Base-by-base conservation (phyloP, 1,140 invertebrate species). In the Anoplophora glabripennis region DNA sequence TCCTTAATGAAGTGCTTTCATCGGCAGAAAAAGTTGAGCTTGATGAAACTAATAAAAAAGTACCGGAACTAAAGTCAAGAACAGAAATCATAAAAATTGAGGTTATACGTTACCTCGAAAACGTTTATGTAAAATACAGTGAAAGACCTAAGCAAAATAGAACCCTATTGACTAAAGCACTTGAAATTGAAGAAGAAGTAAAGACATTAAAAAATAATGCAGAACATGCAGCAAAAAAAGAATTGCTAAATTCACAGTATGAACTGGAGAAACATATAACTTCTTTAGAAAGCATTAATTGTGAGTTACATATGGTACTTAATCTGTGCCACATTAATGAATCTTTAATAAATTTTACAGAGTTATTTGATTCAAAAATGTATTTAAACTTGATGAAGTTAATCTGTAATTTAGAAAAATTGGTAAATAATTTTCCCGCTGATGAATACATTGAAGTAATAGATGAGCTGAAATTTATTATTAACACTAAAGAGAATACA, bases 61-160 rank as follows among this genome's bases (percentile, higher is more conserved):
- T 84, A 57, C 64, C 72, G 4, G 64, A 81, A 28, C 75, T 86
- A 35, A 71, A 77, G 57, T 78, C 79, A 60, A 77, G 82, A 78
- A 81, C 84, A 69, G 74, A 77, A 33, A 77, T 75, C 59, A 61
- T 81, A 9, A 84, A 85, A 73, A 66, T 69, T 59, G 79, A 84
- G 47, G 76, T 84, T 11, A 78, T 75, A 65, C 68, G 76, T 33
- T 82, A 79, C 62, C 74, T 86, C 51, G 68, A 78, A 38, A 76
- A 80, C 51, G 80, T 80, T 66, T 79, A 83, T 52, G 73, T 79
- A 56, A 79, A 85, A 64, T 78, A 85, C 63, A 67, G 72, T 37
- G 66, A 77, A 12, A 75, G 79, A 49, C 67, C 82, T 3, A 75
- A 77, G 37, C 78, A 81, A 42, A 80, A 83, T 66, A 69, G 77